Conservation (phyloP, 2,797 vertebrate genomes). For the Eremophila alpestris region DNA sequence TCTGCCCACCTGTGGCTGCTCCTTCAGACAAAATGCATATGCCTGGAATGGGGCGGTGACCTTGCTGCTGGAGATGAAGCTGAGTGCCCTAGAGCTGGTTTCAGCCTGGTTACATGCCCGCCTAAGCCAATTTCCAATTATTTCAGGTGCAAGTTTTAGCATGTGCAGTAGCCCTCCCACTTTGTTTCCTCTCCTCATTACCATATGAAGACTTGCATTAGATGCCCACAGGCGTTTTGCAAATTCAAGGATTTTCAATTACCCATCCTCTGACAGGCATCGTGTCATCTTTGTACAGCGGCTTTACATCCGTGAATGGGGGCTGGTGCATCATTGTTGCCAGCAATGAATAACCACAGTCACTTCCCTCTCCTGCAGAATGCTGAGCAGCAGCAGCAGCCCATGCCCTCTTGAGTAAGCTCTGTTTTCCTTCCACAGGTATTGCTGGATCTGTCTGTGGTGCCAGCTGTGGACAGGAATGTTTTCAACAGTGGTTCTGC, state of each 20-base stretch:
- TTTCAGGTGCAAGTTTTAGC: constrained; percentile 71
- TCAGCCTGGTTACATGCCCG: not conserved
- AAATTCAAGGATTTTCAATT: constrained; percentile 59
- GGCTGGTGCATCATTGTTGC: not conserved
- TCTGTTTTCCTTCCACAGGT: not conserved
- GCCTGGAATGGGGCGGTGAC: not conserved
- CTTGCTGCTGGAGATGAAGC: constrained; percentile 23
- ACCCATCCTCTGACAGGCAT: constrained; percentile 46
- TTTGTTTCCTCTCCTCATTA: constrained; percentile 59
- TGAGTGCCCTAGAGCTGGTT: constrained; percentile 30
- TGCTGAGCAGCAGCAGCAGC: not conserved
- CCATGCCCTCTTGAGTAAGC: not conserved
- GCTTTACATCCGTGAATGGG: not conserved
- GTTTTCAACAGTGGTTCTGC: not conserved
- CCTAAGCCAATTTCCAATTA: constrained; percentile 55
- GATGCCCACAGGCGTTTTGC: constrained; percentile 59
- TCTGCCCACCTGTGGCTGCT: constrained; percentile 24
- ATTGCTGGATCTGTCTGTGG: not conserved
- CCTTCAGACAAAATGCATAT: not conserved
- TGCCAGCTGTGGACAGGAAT: not conserved
- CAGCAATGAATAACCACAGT: not conserved
- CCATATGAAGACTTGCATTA: constrained; percentile 48
- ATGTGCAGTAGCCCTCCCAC: constrained; percentile 48
- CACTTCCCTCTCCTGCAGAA: not conserved
- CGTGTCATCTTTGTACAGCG: not conserved